Percentiles rank a stretch among this genome's conserved stretches.
phyloP scores from a whole-genome alignment of 2,797 vertebrate species.

The Luscinia megarhynchos region DNA sequence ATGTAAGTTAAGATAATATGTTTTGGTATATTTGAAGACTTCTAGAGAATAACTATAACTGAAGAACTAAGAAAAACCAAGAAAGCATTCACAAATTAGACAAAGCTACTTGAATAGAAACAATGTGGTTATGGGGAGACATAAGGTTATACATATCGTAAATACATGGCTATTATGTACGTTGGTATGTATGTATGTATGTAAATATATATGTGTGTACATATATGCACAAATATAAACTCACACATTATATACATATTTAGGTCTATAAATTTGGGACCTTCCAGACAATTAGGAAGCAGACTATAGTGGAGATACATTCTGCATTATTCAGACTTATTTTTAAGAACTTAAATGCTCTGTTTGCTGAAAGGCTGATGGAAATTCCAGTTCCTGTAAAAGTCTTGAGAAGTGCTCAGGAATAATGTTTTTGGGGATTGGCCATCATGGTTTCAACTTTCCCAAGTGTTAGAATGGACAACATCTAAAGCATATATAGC shows the following conservation, averaged over 20 bases:
- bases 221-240: not conserved
- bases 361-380: not conserved
- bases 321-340: not conserved
- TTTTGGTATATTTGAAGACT: not conserved
- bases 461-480: accelerated
- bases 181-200: not conserved
- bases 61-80: not conserved
- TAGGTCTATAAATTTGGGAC: not conserved
- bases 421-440: accelerated
- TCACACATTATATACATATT: not conserved
- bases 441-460: not conserved
- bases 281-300: not conserved
- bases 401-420: not conserved
- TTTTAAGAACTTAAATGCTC: not conserved
- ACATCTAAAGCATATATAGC: not conserved
- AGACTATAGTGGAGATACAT: no score
- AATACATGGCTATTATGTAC: no score
- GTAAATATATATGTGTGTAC: accelerated
- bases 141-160: not conserved
- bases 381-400: not conserved
- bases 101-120: not conserved
- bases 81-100: not conserved
- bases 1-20: not conserved
- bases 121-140: accelerated
- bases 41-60: not conserved